Conservation (phyloP, 1,140 invertebrate species). For the Dendroctonus valens region DNA sequence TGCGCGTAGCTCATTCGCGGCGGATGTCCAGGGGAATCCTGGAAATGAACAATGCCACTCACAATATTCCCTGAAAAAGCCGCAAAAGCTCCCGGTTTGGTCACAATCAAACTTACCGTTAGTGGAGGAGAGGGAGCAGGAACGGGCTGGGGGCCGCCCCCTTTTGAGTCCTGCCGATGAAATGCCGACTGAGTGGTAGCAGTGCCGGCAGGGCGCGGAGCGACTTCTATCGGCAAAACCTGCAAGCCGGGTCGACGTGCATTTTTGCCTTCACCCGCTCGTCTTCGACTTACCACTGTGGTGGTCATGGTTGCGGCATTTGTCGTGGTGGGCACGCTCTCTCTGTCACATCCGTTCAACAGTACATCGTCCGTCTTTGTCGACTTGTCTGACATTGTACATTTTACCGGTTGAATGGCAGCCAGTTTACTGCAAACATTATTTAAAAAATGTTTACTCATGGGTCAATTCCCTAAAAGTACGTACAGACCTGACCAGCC, state of each 20-base stretch:
- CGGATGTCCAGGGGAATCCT: conserved; percentile 48
- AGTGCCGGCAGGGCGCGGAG: conserved; percentile 1
- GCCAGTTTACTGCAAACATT: not conserved
- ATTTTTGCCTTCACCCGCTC: no score
- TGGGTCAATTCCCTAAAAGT: no score
- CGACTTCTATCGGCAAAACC: no score
- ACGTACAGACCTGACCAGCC: no score
- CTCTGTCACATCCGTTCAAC: conserved; percentile 45
- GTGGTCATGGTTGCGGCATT: conserved; percentile 54
- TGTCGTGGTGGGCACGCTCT: conserved; percentile 49
- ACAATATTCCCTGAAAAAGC: not conserved
- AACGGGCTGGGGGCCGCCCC: conserved; percentile 12
- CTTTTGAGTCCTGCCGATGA: conserved; percentile 26
- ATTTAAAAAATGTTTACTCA: no score
- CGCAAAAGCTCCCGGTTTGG: not conserved
- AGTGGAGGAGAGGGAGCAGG: conserved; percentile 38
- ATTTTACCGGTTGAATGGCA: conserved; percentile 45
- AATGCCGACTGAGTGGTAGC: conserved; percentile 12
- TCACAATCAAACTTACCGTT: conserved; percentile 21
- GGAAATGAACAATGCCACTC: conserved; percentile 7
- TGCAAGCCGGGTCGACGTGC: no score
- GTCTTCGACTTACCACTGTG: conserved; percentile 36
- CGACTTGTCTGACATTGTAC: conserved; percentile 56
- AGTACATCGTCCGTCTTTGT: conserved; percentile 55
- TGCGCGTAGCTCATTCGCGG: conserved; percentile 78